Base-by-base conservation (phyloP, 2,888 invertebrate species). In the Caenorhabditis afra region DNA sequence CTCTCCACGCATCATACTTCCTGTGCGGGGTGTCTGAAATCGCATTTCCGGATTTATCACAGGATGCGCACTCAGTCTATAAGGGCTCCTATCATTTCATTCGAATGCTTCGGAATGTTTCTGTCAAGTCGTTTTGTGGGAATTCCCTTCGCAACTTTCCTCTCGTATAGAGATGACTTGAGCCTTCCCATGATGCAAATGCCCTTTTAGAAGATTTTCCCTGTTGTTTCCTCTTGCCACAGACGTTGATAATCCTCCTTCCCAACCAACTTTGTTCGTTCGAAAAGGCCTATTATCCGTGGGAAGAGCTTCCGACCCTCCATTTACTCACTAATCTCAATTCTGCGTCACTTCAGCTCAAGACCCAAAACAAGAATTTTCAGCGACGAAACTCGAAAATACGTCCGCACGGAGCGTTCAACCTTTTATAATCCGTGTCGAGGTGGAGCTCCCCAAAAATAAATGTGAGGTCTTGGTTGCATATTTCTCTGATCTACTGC, bases 1-100 rank as follows among this genome's bases (percentile, higher is more conserved):
- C n/a, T n/a, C n/a, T n/a, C n/a, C n/a, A n/a, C n/a, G 4, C 41
- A 41, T 55, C 35, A 59, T 50, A 59, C 59, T 68, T 68, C 68
- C 68, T 67, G 67, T 67, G 53, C 49, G 58, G 47, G 20, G 59
- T 61, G 53, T 66, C 55, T 66, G 55, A 29, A 47, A 66, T 66
- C 57, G 57, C 20, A 49, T 71, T 57, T 71, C 71, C 71, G 59
- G 39, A 55, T 64, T 41, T 35, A 47, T 64, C 55, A 70, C 53
- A 52, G 59, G 68, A 70, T 37, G 39, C 50, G 18, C 55, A 55
- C 44, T 49, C 41, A 22, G 20, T 55, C 50, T 68, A 50, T 66
- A 47, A 66, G 47, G 45, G 35, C 37, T 55, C 55, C 20, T 14
- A 44, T 45, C 53, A 50, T 20, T 41, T n/a, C 14, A 14, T 4